Conservation (phyloP, 1,140 invertebrate species). For the Aphaenogaster rudis region DNA sequence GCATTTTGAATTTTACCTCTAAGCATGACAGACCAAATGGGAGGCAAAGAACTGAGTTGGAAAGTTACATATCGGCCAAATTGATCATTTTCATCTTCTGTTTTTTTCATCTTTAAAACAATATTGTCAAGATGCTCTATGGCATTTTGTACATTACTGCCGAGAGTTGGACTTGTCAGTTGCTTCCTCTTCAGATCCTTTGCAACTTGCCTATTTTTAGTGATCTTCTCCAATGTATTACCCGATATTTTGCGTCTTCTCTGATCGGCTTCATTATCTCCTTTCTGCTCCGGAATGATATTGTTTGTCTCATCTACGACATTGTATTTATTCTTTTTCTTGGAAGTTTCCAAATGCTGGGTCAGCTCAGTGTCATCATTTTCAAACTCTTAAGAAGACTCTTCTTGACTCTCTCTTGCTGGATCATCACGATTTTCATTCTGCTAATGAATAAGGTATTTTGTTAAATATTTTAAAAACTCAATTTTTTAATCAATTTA, state of each 20-base stretch:
- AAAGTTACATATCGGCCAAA: neutral
- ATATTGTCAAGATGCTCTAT: neutral
- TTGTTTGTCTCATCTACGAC: neutral
- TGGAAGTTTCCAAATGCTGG: neutral
- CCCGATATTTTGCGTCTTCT: neutral
- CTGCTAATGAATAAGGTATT: neutral
- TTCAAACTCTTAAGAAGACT: neutral
- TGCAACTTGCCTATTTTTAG: neutral
- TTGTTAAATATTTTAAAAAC: neutral
- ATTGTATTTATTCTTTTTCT: neutral
- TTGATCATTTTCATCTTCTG: conserved; percentile 5
- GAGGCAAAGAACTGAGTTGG: neutral
- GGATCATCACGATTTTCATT: neutral
- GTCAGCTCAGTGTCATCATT: neutral
- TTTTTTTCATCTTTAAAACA: neutral
- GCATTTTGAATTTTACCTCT: neutral
- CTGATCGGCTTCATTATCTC: conserved; percentile 1
- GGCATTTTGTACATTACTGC: neutral
- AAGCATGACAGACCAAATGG: conserved; percentile 4
- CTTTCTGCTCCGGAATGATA: neutral
- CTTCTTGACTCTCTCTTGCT: neutral
- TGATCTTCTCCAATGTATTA: neutral
- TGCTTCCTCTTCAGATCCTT: neutral
- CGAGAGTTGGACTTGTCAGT: neutral
- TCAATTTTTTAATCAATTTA: too few relatives aligned